Base-by-base conservation (phyloP, 1,140 invertebrate species). In the Ruditapes philippinarum region DNA sequence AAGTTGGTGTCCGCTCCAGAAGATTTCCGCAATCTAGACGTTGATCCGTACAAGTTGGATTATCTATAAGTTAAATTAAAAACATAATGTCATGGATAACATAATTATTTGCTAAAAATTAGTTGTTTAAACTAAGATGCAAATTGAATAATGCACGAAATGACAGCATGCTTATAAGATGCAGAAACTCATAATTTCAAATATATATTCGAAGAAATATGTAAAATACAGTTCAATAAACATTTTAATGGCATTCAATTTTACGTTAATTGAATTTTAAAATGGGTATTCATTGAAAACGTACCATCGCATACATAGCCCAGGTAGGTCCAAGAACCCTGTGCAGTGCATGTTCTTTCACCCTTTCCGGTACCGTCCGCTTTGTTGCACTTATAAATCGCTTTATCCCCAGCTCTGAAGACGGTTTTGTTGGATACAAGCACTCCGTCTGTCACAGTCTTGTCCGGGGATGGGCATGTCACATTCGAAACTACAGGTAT, bases 271-370 rank as follows among this genome's bases (percentile, higher is more conserved):
- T n/a, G n/a, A n/a, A n/a, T n/a, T n/a, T n/a, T n/a, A n/a, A n/a
- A n/a, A n/a, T n/a, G n/a, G n/a, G n/a, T n/a, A n/a, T n/a, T n/a
- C n/a, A n/a, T n/a, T n/a, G n/a, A n/a, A n/a, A n/a, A 85, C 68
- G 0, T 74, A 85, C 82, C 70, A 0, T 57, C 33, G 33, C 82
- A 85, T n/a, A 76, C 82, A 40, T 38, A 76, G 4, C 28, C 45
- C 22, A 85, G 0, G 60, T 51, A 17, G 4, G 82, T 85, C 82
- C 82, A 85, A 9, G 40, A 74, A 14, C 82, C 70, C 12, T 76
- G 33, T 31, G 82, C 74, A 1, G 82, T 85, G 40, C 82, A 85
- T 12, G 65, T 70, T n/a, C 14, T 36, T 12, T 45, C 17, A 3
- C 19, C 22, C 28, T 36, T 49, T 1, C 51, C 49, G 1, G 9